Evolutionary conservation across 2,888 invertebrate species (phyloP).

Genomic region (Diplolepis rosae): DNA sequence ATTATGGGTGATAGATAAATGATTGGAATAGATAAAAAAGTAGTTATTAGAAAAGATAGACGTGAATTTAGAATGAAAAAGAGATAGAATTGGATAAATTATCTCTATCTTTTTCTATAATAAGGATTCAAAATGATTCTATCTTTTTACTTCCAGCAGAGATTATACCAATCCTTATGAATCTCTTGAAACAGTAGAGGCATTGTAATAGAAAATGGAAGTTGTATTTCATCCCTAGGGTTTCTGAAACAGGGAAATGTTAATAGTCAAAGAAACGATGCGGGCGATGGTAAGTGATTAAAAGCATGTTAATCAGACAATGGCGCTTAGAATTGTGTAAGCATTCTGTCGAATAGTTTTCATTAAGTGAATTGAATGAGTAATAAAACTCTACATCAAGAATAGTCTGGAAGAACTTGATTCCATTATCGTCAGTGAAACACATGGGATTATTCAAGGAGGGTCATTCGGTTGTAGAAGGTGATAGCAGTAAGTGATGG

Average conservation of each 20-base stretch:
- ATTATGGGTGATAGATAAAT: too few species aligned
- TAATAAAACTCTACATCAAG: neutral
- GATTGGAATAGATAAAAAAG: too few species aligned
- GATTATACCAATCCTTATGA: constrained; percentile 7
- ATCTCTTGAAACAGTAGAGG: constrained; percentile 9
- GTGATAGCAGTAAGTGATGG: constrained; percentile 71
- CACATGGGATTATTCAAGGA: constrained; percentile 46
- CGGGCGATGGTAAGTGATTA: constrained; percentile 60
- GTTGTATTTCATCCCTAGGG: constrained; percentile 5
- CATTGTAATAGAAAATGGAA: constrained; percentile 27
- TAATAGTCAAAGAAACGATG: constrained; percentile 42
- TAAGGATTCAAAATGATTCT: too few species aligned
- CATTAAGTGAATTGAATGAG: neutral
- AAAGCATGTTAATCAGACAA: constrained; percentile 43
- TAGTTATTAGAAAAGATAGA: too few species aligned
- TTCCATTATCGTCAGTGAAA: constrained; percentile 48
- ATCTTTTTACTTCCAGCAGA: too few species aligned
- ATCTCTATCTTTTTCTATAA: too few species aligned
- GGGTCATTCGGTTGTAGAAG: constrained; percentile 45
- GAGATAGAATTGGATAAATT: too few species aligned
- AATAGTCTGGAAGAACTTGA: constrained; percentile 31
- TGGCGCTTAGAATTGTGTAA: neutral
- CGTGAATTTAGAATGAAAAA: too few species aligned
- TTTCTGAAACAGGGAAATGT: constrained; percentile 1
- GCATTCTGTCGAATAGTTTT: neutral